These are phyloP conservation scores for Rhinopomastus cyanomelas DNA, from an alignment of 2,113 vertebrate species.

Conservation along the genomic window DNA sequence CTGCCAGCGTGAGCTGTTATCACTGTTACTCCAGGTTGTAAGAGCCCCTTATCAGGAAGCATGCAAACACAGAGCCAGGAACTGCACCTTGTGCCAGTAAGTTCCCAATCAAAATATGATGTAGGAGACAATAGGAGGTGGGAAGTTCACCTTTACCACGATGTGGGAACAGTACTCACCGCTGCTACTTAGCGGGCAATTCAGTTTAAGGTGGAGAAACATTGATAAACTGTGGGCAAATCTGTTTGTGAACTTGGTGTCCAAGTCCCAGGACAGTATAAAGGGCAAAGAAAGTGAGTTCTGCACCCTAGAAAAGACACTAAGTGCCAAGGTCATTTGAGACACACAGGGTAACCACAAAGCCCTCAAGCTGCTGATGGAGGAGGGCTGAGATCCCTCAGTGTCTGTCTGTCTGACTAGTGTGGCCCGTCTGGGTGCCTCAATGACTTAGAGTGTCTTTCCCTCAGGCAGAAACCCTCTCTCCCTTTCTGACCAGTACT, in stretches of 20 bases:
- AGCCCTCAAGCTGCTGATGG: not conserved
- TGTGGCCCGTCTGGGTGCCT: not conserved
- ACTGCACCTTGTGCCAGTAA: not conserved
- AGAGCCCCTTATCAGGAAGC: not conserved
- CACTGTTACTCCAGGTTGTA: not conserved
- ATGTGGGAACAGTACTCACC: not conserved
- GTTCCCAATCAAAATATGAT: not conserved
- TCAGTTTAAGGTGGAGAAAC: not conserved
- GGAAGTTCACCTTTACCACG: not conserved
- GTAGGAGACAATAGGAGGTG: not conserved
- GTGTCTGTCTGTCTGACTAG: not conserved
- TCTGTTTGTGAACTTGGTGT: not conserved
- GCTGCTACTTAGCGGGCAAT: not conserved
- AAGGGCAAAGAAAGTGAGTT: not conserved
- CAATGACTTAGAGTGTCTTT: not conserved
- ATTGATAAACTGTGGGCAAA: not conserved
- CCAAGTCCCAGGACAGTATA: not conserved
- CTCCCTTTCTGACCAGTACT: not conserved
- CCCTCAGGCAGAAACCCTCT: not conserved
- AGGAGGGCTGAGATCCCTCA: not conserved
- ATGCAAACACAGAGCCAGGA: not conserved
- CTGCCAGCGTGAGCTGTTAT: not conserved
- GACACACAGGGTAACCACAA: not conserved
- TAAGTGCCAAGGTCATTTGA: not conserved
- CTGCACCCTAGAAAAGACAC: not conserved